Percentiles rank a stretch among this genome's conserved stretches.
phyloP scores from a whole-genome alignment of 1,140 invertebrate genomes.

The Musca domestica region DNA sequence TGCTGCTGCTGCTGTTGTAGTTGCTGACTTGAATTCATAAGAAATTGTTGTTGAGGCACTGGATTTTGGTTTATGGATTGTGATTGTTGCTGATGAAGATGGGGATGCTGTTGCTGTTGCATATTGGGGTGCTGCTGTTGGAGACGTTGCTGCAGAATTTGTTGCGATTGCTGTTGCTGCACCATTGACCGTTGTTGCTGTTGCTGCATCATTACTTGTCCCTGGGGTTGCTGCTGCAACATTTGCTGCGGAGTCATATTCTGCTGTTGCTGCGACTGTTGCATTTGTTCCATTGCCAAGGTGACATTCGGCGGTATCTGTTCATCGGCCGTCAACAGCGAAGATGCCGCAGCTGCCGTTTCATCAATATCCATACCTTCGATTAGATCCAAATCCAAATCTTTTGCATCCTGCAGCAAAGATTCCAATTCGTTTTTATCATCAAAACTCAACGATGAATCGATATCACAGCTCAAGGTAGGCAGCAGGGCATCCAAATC shows the following conservation, averaged over 20 bases:
- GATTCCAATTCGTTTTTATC: conserved; percentile 54
- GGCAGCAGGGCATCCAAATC: conserved; percentile 66
- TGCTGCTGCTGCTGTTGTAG: conserved; percentile 27
- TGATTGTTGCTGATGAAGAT: conserved; percentile 9
- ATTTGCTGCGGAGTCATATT: conserved; percentile 29
- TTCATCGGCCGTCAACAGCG: conserved; percentile 29
- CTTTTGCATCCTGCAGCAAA: conserved; percentile 52
- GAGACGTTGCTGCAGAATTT: background rate
- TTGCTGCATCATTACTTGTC: too few species aligned
- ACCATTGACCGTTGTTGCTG: conserved; percentile 16
- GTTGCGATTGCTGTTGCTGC: conserved; percentile 28
- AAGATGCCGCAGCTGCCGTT: conserved; percentile 36
- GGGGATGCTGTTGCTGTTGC: background rate
- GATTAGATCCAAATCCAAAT: conserved; percentile 50
- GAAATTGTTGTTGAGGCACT: conserved; percentile 1
- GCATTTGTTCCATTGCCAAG: conserved; percentile 23
- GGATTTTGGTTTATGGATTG: conserved; percentile 1
- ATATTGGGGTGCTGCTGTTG: conserved; percentile 20
- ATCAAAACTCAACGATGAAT: conserved; percentile 57
- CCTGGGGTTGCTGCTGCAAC: conserved; percentile 17
- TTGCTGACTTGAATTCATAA: conserved; percentile 3
- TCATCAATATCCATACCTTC: conserved; percentile 49
- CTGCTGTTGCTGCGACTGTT: conserved; percentile 31
- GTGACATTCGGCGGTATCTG: conserved; percentile 22
- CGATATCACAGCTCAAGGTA: conserved; percentile 58